Evolutionary conservation across 1,140 invertebrate genomes (phyloP).

Genomic region (Drosophila tropicalis): DNA sequence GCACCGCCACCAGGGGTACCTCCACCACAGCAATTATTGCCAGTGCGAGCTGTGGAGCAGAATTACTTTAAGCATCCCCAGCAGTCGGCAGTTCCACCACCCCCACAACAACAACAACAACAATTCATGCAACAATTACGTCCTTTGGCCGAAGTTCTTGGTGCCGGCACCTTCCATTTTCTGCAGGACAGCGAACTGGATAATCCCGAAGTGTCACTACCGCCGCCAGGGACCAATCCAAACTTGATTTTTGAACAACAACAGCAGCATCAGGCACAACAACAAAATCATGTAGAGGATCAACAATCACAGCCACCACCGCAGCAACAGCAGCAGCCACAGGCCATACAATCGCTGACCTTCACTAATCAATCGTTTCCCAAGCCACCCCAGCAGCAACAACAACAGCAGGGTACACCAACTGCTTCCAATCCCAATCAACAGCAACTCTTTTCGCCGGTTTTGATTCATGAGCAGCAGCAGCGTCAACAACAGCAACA

Average conservation of each 20-base stretch:
- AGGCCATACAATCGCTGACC: slow-evolving; percentile 89
- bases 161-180: slow-evolving; percentile 88
- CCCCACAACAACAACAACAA: slow-evolving; percentile 64
- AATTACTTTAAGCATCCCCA: slow-evolving; percentile 85
- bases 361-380: slow-evolving; percentile 91
- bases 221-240: slow-evolving; percentile 50
- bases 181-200: slow-evolving; percentile 91
- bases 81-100: slow-evolving; percentile 80
- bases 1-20: slow-evolving; percentile 36
- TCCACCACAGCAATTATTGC: slow-evolving; percentile 37
- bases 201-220: slow-evolving; percentile 84
- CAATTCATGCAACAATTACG: slow-evolving; percentile 84
- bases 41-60: slow-evolving; percentile 85
- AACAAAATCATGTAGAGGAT: slow-evolving; percentile 65
- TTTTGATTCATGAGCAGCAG: slow-evolving; percentile 63
- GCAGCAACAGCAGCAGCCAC: slow-evolving; percentile 41
- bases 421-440: slow-evolving; percentile 60
- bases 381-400: slow-evolving; percentile 77
- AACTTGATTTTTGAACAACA: slow-evolving; percentile 63
- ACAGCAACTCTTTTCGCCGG: slow-evolving; percentile 58
- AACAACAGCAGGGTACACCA: slow-evolving; percentile 47
- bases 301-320: slow-evolving; percentile 28
- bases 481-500: slow-evolving; percentile 50
- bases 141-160: slow-evolving; percentile 89
- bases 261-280: slow-evolving; percentile 51